These are phyloP conservation scores for Sericinus montela DNA, from an alignment of 2,888 invertebrate genomes.

Conservation along the genomic window DNA sequence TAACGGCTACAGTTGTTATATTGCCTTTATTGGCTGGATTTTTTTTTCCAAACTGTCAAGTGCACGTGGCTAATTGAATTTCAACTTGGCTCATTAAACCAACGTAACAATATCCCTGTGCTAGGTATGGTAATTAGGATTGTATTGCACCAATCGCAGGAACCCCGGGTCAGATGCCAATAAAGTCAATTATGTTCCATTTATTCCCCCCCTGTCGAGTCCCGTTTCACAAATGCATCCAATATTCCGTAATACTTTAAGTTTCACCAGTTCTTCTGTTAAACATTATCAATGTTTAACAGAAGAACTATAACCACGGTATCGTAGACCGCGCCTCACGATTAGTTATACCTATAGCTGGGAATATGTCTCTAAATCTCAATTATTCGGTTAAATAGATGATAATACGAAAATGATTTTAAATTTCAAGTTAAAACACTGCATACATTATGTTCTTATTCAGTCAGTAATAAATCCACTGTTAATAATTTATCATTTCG, in stretches of 20 bases:
- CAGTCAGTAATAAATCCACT: too few species aligned
- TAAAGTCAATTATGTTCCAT: conserved; percentile 49
- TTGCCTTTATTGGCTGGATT: not conserved
- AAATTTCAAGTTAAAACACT: too few species aligned
- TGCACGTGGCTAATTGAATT: conserved; percentile 2
- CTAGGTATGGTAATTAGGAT: conserved; percentile 48
- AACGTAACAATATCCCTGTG: conserved; percentile 17
- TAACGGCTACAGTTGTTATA: too few species aligned
- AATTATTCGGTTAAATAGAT: too few species aligned
- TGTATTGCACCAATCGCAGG: conserved; percentile 44
- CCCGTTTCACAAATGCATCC: conserved; percentile 1
- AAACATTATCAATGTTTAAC: too few species aligned
- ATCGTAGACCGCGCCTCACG: too few species aligned
- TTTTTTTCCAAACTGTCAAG: not conserved
- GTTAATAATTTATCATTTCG: too few species aligned
- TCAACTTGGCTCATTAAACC: conserved; percentile 4
- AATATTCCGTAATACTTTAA: not conserved
- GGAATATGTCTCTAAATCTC: too few species aligned
- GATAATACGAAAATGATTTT: too few species aligned
- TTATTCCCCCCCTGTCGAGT: conserved; percentile 28
- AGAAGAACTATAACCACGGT: too few species aligned
- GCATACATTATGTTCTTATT: too few species aligned
- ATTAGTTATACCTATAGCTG: too few species aligned
- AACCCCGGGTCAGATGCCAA: conserved; percentile 47
- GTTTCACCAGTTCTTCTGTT: not conserved